Evolutionary conservation across 2,888 invertebrate genomes (phyloP).

Genomic region (Empis stercorea): DNA sequence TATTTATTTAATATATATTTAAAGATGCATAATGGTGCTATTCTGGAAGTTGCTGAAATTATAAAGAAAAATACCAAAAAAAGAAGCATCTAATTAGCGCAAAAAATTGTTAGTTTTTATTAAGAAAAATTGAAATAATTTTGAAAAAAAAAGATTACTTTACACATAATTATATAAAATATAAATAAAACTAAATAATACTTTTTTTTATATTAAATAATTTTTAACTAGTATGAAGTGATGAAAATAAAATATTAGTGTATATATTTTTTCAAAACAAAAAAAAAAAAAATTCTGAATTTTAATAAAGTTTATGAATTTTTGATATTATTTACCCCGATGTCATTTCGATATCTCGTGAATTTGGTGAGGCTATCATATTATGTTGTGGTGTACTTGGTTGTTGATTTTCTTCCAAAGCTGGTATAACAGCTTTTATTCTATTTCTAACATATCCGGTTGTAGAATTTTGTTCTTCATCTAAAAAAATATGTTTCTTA

Average conservation of each 20-base stretch:
- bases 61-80: constrained; percentile 15
- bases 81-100: constrained; percentile 6
- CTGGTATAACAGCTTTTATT: constrained; percentile 71
- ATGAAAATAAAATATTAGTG: neutral
- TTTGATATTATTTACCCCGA: constrained; percentile 48
- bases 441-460: constrained; percentile 78
- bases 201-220: neutral
- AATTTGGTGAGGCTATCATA: constrained; percentile 45
- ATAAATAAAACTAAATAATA: neutral
- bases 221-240: neutral
- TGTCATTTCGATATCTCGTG: constrained; percentile 43
- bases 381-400: constrained; percentile 59
- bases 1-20: constrained; percentile 16
- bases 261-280: constrained; percentile 2
- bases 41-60: constrained; percentile 34
- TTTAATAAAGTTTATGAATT: constrained; percentile 8
- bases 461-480: constrained; percentile 30
- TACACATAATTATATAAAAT: constrained; percentile 8
- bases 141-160: constrained; percentile 10
- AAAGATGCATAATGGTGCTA: constrained; percentile 38
- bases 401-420: constrained; percentile 39
- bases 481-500: constrained; percentile 4
- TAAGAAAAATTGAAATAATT: constrained; percentile 3
- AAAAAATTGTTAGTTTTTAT: neutral
- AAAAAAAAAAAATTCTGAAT: constrained; percentile 7